Evolutionary conservation across 1,140 invertebrate genomes (phyloP), one percentile per base, ranked within the genome.

Genomic region (Teleopsis dalmanni): DNA sequence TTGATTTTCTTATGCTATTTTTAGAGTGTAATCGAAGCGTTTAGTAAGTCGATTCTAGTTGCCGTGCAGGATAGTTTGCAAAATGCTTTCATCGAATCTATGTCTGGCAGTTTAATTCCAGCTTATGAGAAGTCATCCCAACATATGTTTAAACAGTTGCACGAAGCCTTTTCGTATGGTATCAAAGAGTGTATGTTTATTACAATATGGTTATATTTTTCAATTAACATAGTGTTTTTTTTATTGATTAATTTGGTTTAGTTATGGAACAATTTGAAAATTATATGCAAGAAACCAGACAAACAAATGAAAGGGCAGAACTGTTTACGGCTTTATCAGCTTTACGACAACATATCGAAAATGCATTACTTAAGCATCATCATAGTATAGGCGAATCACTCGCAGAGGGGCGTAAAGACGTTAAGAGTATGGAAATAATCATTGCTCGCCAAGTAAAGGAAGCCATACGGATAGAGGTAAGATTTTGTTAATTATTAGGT

Each of bases 141-240:
- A 56, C 81, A 81, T 56, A 87, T 95, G 76, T 93, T 93, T 59
- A 75, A 80, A 26, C 91, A 95, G 74, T 78, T 95, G 3, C 90
- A 93, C 64, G 84, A 89, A 13, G 79, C 83, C 3, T 95, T 95
- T 68, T 80, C 82, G 33, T 78, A 78, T 53, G 92, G 92, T 53
- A 90, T 88, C 4, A 84, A 82, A 61, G 90, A 95, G 74, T 93
- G 91, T 95, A 77, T 82, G 84, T 76, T 22, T 14, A 3, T 21
- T 35, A 26, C 25, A 43, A 27, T 16, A 16, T 25, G 2, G 7
- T 22, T 47, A 21, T 47, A 22, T 26, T 5, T n/a, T n/a, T n/a
- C n/a, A n/a, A n/a, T n/a, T n/a, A n/a, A n/a, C n/a, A n/a, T 25
- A 35, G 41, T 38, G 16, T 36, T 37, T 36, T 27, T 23, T 38